Percentiles rank a stretch among this genome's conserved stretches.
Evolutionary conservation across 1,140 invertebrate species (phyloP).

Genomic region (Eriosoma lanigerum): DNA sequence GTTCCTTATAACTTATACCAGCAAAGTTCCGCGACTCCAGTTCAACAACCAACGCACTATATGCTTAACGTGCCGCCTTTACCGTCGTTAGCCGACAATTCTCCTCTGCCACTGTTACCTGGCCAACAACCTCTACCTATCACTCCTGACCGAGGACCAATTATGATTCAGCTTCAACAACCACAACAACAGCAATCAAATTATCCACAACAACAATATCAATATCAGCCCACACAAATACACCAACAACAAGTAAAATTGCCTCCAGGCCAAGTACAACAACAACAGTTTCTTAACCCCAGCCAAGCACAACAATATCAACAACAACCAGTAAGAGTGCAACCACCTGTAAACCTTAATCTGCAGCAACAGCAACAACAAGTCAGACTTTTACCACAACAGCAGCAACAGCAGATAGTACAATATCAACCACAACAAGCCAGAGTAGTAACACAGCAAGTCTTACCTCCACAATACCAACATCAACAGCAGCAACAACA

Average conservation of each 20-base stretch:
- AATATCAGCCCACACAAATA: conserved; percentile 21
- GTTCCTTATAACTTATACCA: not conserved
- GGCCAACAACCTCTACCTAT: conserved; percentile 42
- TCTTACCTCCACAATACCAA: not conserved
- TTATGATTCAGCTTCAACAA: conserved; percentile 41
- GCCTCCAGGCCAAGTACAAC: conserved; percentile 5
- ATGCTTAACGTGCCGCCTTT: conserved; percentile 35
- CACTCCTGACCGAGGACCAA: conserved; percentile 25
- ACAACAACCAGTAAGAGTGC: conserved; percentile 34
- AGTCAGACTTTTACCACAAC: not conserved
- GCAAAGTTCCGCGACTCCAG: not conserved
- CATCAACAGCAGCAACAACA: conserved; percentile 11
- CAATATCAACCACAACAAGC: conserved; percentile 33
- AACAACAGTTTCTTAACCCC: not conserved
- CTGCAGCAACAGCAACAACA: not conserved
- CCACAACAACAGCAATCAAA: conserved; percentile 10
- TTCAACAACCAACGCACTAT: not conserved
- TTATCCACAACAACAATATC: not conserved
- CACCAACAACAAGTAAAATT: conserved; percentile 9
- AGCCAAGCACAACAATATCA: conserved; percentile 38
- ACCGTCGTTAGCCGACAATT: conserved; percentile 7
- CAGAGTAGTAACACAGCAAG: not conserved
- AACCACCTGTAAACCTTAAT: not conserved
- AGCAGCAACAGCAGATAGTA: not conserved
- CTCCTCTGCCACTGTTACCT: conserved; percentile 6